Evolutionary conservation across 2,113 vertebrate genomes (phyloP), one percentile per base, ranked within the genome.

Genomic region (Tyrannus savana): DNA sequence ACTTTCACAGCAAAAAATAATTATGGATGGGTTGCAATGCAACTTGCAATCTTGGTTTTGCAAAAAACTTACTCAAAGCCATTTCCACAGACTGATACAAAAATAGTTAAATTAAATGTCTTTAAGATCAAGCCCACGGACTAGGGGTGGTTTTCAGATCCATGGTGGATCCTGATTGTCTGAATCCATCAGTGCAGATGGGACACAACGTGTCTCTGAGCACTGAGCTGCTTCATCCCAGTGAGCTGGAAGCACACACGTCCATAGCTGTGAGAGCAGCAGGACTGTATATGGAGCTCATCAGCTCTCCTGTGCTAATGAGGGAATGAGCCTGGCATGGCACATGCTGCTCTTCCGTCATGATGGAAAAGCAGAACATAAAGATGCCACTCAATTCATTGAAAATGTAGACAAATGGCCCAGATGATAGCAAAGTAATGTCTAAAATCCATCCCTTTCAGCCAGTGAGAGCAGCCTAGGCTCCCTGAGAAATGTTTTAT

Each of bases 321-420:
- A 71, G 9, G 30, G 14, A 76, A 52, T 11, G 41, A 73, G 49
- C 14, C 37, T 33, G 41, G 27, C 59, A 15, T 0, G 1, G 14
- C 46, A 22, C 2, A 21, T 6, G 0, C 0, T 15, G 23, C 68
- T 42, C 35, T 33, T 35, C 0, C 2, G n/a, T 4, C 22, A 3
- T 3, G 12, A 27, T 35, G 39, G 10, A 35, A 37, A 14, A 50
- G 53, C 58, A 62, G 84, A 44, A 47, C 42, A 64, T 58, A 58
- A 44, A 76, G 56, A 39, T 35, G 24, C 11, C 22, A 5, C 7
- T 27, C 35, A 13, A 0, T n/a, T 33, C 14, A 19, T 0, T 37
- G n/a, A 24, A 31, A 59, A 28, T 3, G 35, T 30, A 33, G 52
- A 42, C 60, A 55, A 49, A 25, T 0, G 13, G 37, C 31, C 41